A percentile compares a stretch with the other conserved stretches of the same genome.
Evolutionary conservation across 2,113 vertebrate genomes (phyloP).

Genomic region (Lasiurus borealis): DNA sequence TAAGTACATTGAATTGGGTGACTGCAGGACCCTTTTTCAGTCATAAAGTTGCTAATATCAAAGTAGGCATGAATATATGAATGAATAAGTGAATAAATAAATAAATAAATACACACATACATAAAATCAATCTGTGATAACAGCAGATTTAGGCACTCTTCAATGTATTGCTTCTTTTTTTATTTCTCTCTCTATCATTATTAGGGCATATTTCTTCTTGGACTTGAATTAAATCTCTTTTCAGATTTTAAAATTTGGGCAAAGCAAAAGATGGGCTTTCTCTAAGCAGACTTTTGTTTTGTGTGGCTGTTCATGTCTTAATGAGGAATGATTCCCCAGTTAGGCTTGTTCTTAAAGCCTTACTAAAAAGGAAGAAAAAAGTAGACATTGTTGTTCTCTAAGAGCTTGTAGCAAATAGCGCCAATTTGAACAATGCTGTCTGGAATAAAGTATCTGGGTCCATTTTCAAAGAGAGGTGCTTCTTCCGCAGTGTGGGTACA

Average conservation of each 20-base stretch:
- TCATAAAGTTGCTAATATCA: neutral
- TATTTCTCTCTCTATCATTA: neutral
- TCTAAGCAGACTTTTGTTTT: neutral
- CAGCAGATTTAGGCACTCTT: neutral
- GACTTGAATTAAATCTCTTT: neutral
- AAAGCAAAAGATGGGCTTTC: neutral
- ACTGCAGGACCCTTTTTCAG: neutral
- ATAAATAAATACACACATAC: neutral
- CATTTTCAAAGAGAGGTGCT: neutral
- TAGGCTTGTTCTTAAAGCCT: neutral
- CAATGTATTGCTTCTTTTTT: neutral
- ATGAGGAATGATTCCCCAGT: neutral
- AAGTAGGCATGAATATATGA: neutral
- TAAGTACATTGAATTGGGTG: neutral
- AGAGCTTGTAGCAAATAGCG: neutral
- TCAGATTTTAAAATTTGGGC: neutral
- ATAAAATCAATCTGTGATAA: neutral
- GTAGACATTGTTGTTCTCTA: neutral
- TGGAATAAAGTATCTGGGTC: neutral
- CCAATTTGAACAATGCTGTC: conserved; percentile 23
- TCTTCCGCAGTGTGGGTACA: rapidly evolving
- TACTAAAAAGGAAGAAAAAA: neutral
- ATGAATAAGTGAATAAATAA: neutral
- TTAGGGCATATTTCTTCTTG: neutral
- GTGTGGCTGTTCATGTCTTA: neutral